Percentiles rank a stretch among this genome's conserved stretches.
These are phyloP conservation scores for Pogonophryne albipinna DNA, from an alignment of 2,797 vertebrate genomes.

Conservation along the genomic window DNA sequence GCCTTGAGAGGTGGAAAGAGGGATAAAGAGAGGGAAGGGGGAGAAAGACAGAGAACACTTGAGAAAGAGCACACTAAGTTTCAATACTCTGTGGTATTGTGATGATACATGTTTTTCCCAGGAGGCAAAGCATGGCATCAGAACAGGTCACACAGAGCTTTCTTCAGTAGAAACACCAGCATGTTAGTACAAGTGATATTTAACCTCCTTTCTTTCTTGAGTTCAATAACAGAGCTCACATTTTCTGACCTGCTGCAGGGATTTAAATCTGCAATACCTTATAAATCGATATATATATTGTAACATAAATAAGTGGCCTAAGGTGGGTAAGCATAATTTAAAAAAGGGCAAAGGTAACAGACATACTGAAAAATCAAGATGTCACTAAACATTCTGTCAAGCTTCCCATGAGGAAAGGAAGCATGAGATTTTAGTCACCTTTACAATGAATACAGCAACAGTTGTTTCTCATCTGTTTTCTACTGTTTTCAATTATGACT, in stretches of 20 bases:
- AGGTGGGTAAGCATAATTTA: too few relatives aligned
- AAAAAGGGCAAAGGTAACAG: too few relatives aligned
- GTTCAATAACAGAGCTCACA: background rate
- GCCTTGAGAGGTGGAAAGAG: slow-evolving; percentile 83
- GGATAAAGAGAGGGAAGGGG: slow-evolving; percentile 25
- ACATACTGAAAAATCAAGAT: too few relatives aligned
- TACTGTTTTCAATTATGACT: too few relatives aligned
- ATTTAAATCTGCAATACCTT: background rate
- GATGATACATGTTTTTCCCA: slow-evolving; percentile 76
- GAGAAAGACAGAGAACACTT: slow-evolving; percentile 57
- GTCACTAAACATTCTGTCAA: too few relatives aligned
- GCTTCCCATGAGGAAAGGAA: too few relatives aligned
- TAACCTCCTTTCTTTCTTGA: background rate
- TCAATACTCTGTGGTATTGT: slow-evolving; percentile 82
- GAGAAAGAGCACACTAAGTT: slow-evolving; percentile 59
- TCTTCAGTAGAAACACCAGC: slow-evolving; percentile 31
- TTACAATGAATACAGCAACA: too few relatives aligned
- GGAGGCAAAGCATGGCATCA: slow-evolving; percentile 79
- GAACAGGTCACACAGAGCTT: slow-evolving; percentile 66
- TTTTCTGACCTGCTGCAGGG: background rate
- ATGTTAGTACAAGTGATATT: background rate
- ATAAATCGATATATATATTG: too few relatives aligned
- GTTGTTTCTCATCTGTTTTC: too few relatives aligned
- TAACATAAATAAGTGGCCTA: too few relatives aligned
- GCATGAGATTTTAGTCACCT: too few relatives aligned